phyloP scores from a whole-genome alignment of 2,888 invertebrate genomes.

The Euplagia quadripunctaria region DNA sequence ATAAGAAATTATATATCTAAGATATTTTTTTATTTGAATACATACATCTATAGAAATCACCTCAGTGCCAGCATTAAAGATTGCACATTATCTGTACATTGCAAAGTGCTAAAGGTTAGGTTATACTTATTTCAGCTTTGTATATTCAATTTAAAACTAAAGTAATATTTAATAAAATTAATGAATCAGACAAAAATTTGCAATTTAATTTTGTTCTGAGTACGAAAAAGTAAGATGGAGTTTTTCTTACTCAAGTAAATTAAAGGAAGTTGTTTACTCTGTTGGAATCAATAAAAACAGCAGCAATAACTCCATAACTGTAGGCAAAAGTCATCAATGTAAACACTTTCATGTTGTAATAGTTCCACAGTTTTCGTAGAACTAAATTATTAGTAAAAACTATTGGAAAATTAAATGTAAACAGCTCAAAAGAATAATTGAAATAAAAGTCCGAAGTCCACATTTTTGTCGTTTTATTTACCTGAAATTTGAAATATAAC shows the following conservation, averaged over 20 bases:
- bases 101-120: not conserved
- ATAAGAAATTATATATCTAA: not conserved
- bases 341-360: not conserved
- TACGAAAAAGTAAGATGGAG: no score
- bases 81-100: no score
- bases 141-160: not conserved
- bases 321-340: not conserved
- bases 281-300: not conserved
- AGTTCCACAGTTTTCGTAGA: not conserved
- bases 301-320: no score
- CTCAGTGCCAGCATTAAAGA: not conserved
- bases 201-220: no score
- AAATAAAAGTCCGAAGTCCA: slow-evolving; percentile 17
- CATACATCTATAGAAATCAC: not conserved
- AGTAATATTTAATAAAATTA: not conserved
- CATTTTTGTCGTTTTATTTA: not conserved
- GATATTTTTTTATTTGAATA: not conserved
- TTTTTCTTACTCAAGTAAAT: not conserved
- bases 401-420: not conserved
- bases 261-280: not conserved
- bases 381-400: not conserved
- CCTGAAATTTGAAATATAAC: not conserved
- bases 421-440: slow-evolving; percentile 4
- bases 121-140: not conserved
- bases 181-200: no score